Conservation (phyloP, 2,113 vertebrate genomes). For the Pungitius pungitius region DNA sequence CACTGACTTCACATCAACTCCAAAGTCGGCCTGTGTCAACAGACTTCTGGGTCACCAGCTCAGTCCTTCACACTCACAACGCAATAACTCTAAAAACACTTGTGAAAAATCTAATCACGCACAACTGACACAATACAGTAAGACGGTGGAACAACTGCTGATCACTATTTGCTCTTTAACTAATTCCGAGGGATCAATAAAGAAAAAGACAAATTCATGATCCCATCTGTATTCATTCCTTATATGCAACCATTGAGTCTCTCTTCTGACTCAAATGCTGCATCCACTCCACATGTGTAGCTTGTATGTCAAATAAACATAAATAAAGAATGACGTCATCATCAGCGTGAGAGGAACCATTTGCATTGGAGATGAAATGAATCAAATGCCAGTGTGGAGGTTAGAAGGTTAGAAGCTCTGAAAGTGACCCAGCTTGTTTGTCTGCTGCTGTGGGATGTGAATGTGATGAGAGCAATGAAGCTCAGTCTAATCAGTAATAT, state of each 20-base stretch:
- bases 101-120: no score
- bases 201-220: background rate
- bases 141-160: background rate
- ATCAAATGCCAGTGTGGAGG: no score
- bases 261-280: background rate
- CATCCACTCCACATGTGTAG: background rate
- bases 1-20: slow-evolving; percentile 50
- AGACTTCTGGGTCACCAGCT: slow-evolving; percentile 26
- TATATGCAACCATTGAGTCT: background rate
- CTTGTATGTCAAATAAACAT: background rate
- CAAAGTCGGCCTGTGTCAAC: slow-evolving; percentile 45
- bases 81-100: no score
- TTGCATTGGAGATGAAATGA: no score
- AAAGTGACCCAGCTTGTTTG: background rate
- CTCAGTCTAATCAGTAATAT: background rate
- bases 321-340: background rate
- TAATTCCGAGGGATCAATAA: background rate
- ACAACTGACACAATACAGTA: background rate
- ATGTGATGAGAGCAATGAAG: background rate
- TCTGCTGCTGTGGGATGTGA: background rate
- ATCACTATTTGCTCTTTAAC: background rate
- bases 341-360: background rate
- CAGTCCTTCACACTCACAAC: background rate
- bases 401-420: background rate
- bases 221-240: background rate